phyloP scores from a whole-genome alignment of 1,140 invertebrate genomes.

The Apolygus lucorum region DNA sequence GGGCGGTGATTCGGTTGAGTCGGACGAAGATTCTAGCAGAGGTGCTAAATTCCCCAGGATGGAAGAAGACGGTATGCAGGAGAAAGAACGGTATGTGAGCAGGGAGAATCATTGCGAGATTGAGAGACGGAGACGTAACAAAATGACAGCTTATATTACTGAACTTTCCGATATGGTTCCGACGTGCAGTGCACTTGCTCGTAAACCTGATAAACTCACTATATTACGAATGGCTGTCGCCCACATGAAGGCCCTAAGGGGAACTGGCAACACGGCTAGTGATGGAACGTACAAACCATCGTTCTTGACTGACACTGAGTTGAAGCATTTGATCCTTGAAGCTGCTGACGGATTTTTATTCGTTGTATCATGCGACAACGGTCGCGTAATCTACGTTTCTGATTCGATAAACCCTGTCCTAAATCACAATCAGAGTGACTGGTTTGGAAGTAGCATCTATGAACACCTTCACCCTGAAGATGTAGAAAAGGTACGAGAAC shows the following conservation, averaged over 20 bases:
- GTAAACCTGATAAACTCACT: conserved; percentile 98
- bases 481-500: conserved; percentile 95
- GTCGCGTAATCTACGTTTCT: conserved; percentile 94
- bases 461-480: conserved; percentile 97
- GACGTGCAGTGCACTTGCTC: conserved; percentile 90
- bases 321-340: conserved; percentile 97
- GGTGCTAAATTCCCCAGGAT: conserved; percentile 71
- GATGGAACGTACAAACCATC: conserved; percentile 97
- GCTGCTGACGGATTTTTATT: conserved; percentile 99
- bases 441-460: conserved; percentile 92
- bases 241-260: conserved; percentile 95
- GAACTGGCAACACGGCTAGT: conserved; percentile 86
- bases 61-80: conserved; percentile 87
- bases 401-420: conserved; percentile 96
- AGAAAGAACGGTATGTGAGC: conserved; percentile 90
- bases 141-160: conserved; percentile 99
- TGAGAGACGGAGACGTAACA: conserved; percentile 92
- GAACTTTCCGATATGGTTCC: conserved; percentile 99
- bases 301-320: conserved; percentile 96
- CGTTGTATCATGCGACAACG: conserved; percentile 96
- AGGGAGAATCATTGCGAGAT: conserved; percentile 99
- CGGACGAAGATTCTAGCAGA: conserved; percentile 75
- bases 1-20: conserved; percentile 51
- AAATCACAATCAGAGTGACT: conserved; percentile 94
- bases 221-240: conserved; percentile 99